Evolutionary conservation across 2,797 vertebrate genomes (phyloP).

Genomic region (Phalanger gymnotis): DNA sequence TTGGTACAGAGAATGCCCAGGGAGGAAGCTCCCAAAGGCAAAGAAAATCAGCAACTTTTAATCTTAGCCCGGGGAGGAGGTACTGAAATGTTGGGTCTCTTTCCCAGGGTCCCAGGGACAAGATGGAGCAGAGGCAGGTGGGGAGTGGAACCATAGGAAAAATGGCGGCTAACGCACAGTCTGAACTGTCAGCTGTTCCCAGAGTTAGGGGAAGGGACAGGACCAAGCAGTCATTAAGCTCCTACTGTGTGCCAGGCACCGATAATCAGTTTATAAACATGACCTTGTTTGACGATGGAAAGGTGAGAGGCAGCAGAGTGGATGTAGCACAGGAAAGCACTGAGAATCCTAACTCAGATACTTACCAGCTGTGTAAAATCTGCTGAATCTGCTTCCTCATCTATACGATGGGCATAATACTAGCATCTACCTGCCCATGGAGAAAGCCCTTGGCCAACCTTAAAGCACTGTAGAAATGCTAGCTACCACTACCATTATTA

Average conservation of each 20-base stretch:
- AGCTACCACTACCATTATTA: not conserved
- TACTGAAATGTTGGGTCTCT: not conserved
- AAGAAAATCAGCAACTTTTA: not conserved
- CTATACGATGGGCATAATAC: not conserved
- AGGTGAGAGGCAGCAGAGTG: too few species aligned
- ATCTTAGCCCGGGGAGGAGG: not conserved
- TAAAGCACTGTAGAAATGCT: not conserved
- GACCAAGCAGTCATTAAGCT: not conserved
- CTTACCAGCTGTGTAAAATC: not conserved
- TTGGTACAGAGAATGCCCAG: not conserved
- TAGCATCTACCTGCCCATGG: not conserved
- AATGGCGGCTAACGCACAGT: not conserved
- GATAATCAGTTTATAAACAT: not conserved
- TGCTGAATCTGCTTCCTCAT: not conserved
- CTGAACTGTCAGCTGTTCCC: not conserved
- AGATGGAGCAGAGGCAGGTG: not conserved
- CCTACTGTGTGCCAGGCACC: not conserved
- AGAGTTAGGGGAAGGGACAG: not conserved
- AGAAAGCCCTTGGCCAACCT: not conserved
- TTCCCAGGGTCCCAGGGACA: not conserved
- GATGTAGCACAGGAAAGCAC: not conserved
- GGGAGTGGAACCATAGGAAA: not conserved
- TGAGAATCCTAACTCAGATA: not conserved
- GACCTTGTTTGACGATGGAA: not conserved
- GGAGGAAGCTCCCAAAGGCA: not conserved